A percentile compares a stretch with the other conserved stretches of the same genome.
Conservation (phyloP, 2,797 vertebrate genomes). For the Melanotaenia boesemani region DNA sequence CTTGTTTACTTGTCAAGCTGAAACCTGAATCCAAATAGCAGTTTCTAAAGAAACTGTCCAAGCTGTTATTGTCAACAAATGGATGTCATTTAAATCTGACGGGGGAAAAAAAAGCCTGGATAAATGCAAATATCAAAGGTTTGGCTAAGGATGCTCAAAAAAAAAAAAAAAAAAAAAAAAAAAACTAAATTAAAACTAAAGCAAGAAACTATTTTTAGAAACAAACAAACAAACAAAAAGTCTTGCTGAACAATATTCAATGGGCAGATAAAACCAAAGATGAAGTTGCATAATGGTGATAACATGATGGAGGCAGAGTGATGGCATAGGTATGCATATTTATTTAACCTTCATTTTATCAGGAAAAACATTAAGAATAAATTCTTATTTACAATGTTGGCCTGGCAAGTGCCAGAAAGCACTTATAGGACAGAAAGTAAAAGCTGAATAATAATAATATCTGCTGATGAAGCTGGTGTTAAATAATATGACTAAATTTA, state of each 20-base stretch:
- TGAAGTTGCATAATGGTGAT: not conserved
- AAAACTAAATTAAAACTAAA: not conserved
- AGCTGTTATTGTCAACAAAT: not conserved
- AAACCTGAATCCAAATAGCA: slow-evolving; percentile 20
- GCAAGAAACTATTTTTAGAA: not conserved
- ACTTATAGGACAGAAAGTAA: too few species aligned
- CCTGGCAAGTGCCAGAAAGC: too few species aligned
- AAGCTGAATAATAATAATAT: too few species aligned
- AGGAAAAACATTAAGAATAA: too few species aligned
- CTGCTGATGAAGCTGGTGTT: not conserved
- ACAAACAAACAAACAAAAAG: not conserved
- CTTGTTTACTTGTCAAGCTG: slow-evolving; percentile 1
- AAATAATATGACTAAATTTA: too few species aligned
- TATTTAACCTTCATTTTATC: too few species aligned
- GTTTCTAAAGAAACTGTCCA: not conserved
- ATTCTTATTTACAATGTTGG: too few species aligned
- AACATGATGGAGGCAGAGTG: not conserved
- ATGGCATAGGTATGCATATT: too few species aligned
- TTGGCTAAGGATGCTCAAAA: too few species aligned
- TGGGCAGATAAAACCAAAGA: not conserved
- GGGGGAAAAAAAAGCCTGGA: too few species aligned
- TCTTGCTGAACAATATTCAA: not conserved
- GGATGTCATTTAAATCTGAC: not conserved
- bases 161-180: not conserved
- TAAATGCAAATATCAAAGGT: too few species aligned